Evolutionary conservation across 2,113 vertebrate species (phyloP).

Genomic region (Ascaphus truei): DNA sequence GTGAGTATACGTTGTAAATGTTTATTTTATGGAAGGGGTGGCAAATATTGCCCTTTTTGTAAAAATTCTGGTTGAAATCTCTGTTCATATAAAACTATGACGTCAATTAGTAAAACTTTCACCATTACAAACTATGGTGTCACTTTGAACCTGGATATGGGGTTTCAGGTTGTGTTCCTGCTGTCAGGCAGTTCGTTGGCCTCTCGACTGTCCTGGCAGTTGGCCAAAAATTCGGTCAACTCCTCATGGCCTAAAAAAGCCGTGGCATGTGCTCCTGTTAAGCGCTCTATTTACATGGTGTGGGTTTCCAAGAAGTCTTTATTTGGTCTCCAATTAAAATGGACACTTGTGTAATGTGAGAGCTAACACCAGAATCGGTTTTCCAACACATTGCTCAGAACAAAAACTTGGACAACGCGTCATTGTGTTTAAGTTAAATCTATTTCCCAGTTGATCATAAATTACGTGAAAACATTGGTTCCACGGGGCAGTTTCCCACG

Average conservation of each 20-base stretch:
- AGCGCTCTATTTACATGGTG: conserved; percentile 14
- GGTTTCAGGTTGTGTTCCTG: neutral
- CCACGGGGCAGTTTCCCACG: no score
- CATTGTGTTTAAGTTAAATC: no score
- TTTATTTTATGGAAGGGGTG: no score
- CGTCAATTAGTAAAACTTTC: conserved; percentile 15
- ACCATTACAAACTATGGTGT: conserved; percentile 12
- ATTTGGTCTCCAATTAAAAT: conserved; percentile 13
- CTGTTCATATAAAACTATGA: no score
- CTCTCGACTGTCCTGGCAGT: conserved; percentile 17
- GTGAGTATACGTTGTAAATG: no score
- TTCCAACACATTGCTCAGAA: neutral
- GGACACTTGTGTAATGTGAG: neutral
- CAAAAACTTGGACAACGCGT: no score
- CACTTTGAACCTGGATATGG: conserved; percentile 4
- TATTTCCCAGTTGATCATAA: no score
- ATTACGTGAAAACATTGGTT: no score
- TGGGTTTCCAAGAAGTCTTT: conserved; percentile 9
- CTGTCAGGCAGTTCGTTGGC: conserved; percentile 4
- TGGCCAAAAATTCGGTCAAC: conserved; percentile 7
- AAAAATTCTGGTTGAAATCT: no score
- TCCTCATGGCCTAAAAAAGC: conserved; percentile 27
- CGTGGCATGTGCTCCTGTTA: conserved; percentile 14
- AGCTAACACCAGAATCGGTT: neutral
- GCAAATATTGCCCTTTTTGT: no score